Conservation (phyloP, 2,113 vertebrate genomes). For the Arothron firmamentum region DNA sequence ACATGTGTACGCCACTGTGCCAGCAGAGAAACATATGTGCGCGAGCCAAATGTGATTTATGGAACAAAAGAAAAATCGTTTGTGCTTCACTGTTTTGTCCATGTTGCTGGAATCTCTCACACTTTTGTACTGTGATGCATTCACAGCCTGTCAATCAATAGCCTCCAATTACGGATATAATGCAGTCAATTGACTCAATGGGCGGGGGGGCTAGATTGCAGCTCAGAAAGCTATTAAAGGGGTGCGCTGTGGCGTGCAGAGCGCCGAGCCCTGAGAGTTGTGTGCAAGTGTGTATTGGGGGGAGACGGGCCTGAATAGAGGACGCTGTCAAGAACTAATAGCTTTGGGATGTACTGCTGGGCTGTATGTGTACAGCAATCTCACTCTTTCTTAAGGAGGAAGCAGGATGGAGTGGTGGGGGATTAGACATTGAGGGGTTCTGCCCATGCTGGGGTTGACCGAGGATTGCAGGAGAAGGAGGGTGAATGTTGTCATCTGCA, state of each 20-base stretch:
- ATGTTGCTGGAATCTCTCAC: conserved; percentile 38
- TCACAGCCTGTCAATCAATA: conserved; percentile 72
- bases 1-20: conserved; percentile 9
- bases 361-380: conserved; percentile 64
- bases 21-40: background rate
- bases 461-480: background rate
- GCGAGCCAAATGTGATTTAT: conserved; percentile 18
- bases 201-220: conserved; percentile 63
- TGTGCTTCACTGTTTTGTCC: conserved; percentile 42
- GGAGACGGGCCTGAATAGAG: conserved; percentile 49
- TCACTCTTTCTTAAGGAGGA: conserved; percentile 41
- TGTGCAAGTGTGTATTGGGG: conserved; percentile 19
- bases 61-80: conserved; percentile 21
- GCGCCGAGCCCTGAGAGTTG: conserved; percentile 48
- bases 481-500: conserved; percentile 8
- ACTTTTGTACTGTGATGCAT: conserved; percentile 50
- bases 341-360: conserved; percentile 67
- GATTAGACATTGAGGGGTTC: conserved; percentile 24
- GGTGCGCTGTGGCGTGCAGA: conserved; percentile 48
- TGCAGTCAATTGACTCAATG: conserved; percentile 68
- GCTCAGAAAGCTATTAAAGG: conserved; percentile 71
- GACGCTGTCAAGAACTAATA: conserved; percentile 69
- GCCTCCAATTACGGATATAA: conserved; percentile 73
- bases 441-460: conserved; percentile 12
- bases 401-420: conserved; percentile 3